Percentiles rank a stretch among this genome's conserved stretches.
These are phyloP conservation scores for Eupelmus urozonus DNA, from an alignment of 2,888 invertebrate species.

Conservation along the genomic window DNA sequence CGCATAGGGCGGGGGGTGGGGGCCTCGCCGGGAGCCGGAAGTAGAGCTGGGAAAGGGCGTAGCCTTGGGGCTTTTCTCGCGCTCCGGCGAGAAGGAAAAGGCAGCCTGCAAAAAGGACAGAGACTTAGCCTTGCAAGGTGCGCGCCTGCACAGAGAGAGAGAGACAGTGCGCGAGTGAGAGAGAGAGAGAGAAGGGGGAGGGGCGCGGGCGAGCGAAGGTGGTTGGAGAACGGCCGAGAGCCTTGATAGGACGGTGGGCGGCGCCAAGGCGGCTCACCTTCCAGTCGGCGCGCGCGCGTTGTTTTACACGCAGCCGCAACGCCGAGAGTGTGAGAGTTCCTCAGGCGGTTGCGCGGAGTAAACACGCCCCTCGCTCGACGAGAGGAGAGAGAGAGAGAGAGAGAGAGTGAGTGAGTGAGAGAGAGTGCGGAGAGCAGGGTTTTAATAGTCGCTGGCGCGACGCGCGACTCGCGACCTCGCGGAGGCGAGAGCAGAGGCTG, in stretches of 20 bases:
- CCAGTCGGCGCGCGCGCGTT: slow-evolving; percentile 67
- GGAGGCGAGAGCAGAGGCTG: not conserved
- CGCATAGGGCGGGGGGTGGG: slow-evolving; percentile 2
- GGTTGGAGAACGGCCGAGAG: slow-evolving; percentile 65
- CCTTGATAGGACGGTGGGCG: slow-evolving; percentile 74
- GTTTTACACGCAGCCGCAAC: not conserved
- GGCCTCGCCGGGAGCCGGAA: slow-evolving; percentile 13
- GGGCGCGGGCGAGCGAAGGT: slow-evolving; percentile 61
- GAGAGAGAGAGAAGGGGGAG: slow-evolving; percentile 54
- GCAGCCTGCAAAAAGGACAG: not conserved
- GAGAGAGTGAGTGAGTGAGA: slow-evolving; percentile 16
- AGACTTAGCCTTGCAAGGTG: not conserved
- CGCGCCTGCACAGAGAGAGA: not conserved
- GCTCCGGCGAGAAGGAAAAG: slow-evolving; percentile 9
- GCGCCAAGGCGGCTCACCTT: slow-evolving; percentile 66
- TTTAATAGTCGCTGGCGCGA: slow-evolving; percentile 50
- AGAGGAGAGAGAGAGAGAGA: slow-evolving; percentile 15
- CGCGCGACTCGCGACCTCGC: slow-evolving; percentile 44
- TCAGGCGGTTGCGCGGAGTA: slow-evolving; percentile 32
- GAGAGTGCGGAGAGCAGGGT: slow-evolving; percentile 5
- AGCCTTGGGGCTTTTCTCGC: slow-evolving; percentile 19
- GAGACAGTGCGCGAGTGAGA: not conserved
- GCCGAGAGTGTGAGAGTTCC: not conserved
- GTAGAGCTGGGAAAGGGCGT: slow-evolving; percentile 34
- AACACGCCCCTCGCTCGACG: slow-evolving; percentile 43